phyloP scores from a whole-genome alignment of 1,140 invertebrate species.

The Euwallacea similis region DNA sequence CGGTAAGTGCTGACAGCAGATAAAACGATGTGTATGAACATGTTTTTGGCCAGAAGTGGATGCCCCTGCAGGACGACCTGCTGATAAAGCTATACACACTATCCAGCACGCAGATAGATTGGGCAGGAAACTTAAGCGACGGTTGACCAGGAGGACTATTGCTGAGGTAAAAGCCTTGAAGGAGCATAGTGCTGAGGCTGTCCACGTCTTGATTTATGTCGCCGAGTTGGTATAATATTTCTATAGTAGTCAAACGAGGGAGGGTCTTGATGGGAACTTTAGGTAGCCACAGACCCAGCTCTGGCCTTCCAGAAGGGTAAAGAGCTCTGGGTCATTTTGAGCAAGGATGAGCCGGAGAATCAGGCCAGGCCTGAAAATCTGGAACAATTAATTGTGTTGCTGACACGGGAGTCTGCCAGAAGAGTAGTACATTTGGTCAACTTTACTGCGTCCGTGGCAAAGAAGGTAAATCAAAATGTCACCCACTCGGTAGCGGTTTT shows the following conservation, averaged over 20 bases:
- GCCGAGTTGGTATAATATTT: slow-evolving; percentile 67
- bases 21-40: background rate
- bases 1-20: background rate
- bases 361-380: slow-evolving; percentile 74
- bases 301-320: slow-evolving; percentile 72
- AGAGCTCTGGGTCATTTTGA: slow-evolving; percentile 69
- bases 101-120: slow-evolving; percentile 75
- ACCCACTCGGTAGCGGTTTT: slow-evolving; percentile 33
- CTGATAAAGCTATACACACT: slow-evolving; percentile 65
- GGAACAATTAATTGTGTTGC: slow-evolving; percentile 72
- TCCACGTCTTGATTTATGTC: slow-evolving; percentile 73
- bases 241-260: background rate
- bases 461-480: slow-evolving; percentile 59
- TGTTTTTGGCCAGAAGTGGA: slow-evolving; percentile 22
- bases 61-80: slow-evolving; percentile 34
- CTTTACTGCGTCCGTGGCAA: slow-evolving; percentile 60
- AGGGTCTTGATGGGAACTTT: background rate
- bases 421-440: slow-evolving; percentile 76
- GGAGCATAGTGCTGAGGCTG: slow-evolving; percentile 75
- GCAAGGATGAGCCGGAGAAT: slow-evolving; percentile 78
- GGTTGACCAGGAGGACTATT: slow-evolving; percentile 72
- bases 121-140: slow-evolving; percentile 67
- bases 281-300: slow-evolving; percentile 77
- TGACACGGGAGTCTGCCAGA: slow-evolving; percentile 72
- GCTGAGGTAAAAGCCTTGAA: slow-evolving; percentile 74